Conservation (phyloP, 2,888 invertebrate genomes). For the Phaedon cochleariae region DNA sequence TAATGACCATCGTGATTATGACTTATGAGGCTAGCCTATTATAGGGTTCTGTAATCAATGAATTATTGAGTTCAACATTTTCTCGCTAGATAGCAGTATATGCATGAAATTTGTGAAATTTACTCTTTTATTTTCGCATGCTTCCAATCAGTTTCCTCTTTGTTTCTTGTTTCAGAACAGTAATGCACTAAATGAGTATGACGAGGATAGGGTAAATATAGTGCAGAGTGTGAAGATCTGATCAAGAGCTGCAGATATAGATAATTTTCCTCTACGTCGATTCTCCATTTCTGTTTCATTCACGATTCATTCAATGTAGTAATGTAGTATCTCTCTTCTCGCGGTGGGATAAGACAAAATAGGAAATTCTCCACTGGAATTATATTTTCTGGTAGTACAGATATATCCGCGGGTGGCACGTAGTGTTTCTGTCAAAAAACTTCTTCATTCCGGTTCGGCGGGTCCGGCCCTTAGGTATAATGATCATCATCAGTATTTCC, state of each 20-base stretch:
- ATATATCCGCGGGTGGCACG: slow-evolving; percentile 48
- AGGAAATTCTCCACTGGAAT: slow-evolving; percentile 41
- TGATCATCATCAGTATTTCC: too few relatives aligned
- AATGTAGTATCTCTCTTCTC: slow-evolving; percentile 35
- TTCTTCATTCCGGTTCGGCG: not conserved
- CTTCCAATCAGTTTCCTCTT: too few relatives aligned
- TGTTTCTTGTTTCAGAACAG: slow-evolving; percentile 22
- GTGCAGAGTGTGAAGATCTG: too few relatives aligned
- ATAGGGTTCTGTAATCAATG: too few relatives aligned
- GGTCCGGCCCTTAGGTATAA: not conserved
- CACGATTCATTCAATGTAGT: not conserved
- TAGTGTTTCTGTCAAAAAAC: slow-evolving; percentile 33
- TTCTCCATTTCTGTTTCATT: slow-evolving; percentile 30
- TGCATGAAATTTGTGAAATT: too few relatives aligned
- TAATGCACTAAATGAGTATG: slow-evolving; percentile 30
- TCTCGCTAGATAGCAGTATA: too few relatives aligned
- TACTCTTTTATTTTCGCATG: too few relatives aligned
- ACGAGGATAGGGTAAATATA: slow-evolving; percentile 47
- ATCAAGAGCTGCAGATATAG: slow-evolving; percentile 34
- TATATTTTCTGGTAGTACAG: slow-evolving; percentile 52
- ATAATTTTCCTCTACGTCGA: slow-evolving; percentile 36
- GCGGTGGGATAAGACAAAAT: slow-evolving; percentile 37
- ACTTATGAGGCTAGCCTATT: too few relatives aligned
- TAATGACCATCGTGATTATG: too few relatives aligned
- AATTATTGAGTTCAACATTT: too few relatives aligned